Evolutionary conservation across 2,888 invertebrate genomes (phyloP).

Genomic region (Alentia gelatinosa): DNA sequence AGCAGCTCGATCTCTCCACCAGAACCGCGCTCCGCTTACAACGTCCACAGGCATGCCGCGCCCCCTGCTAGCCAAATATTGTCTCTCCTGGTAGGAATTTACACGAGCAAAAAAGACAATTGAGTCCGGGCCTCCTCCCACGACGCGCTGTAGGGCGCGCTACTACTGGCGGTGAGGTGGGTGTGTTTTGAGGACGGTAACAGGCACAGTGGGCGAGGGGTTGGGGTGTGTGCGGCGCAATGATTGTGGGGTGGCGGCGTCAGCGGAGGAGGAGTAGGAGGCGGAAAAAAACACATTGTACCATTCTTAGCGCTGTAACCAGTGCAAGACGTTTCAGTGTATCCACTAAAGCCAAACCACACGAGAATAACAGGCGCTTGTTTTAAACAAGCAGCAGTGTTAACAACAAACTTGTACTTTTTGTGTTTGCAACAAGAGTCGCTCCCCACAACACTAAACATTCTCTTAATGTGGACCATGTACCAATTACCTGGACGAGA

Average conservation of each 20-base stretch:
- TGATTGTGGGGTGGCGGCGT: too few species aligned
- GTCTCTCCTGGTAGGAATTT: conserved; percentile 28
- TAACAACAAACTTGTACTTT: not conserved
- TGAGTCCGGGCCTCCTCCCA: conserved; percentile 3
- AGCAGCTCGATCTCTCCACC: not conserved
- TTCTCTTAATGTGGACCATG: not conserved
- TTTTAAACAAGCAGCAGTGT: not conserved
- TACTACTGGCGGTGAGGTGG: not conserved
- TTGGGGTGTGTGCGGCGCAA: too few species aligned
- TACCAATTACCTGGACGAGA: not conserved
- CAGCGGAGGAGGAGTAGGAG: too few species aligned
- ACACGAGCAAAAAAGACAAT: not conserved
- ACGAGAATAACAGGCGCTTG: not conserved
- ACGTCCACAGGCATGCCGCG: not conserved
- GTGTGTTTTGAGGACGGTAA: not conserved
- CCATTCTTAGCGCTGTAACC: not conserved
- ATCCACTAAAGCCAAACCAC: not conserved
- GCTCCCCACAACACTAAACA: not conserved
- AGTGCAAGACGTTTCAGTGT: not conserved
- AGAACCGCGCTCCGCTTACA: not conserved
- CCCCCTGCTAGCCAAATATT: conserved; percentile 38
- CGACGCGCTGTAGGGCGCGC: not conserved
- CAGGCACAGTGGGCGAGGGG: not conserved
- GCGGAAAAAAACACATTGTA: not conserved
- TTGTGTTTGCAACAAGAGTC: not conserved